Base-by-base conservation (phyloP, 2,113 vertebrate genomes). In the Lophius piscatorius region DNA sequence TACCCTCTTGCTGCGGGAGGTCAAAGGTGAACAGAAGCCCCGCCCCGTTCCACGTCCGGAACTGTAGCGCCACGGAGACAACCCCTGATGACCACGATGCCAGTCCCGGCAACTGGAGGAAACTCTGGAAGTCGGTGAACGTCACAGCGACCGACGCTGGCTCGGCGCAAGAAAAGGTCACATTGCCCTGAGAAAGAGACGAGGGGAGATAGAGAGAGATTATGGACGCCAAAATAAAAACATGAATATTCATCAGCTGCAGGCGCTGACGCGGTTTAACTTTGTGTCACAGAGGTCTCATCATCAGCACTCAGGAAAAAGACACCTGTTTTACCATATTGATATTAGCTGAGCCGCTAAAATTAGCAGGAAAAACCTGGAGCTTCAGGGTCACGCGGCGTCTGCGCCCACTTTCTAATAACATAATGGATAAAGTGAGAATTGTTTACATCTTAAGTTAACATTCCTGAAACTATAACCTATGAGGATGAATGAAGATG, bases 41-140 rank as follows among this genome's bases (percentile, higher is more conserved):
- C 0, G 78, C 92, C 39, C 88, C 91, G 83, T 98, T 97, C 97
- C 97, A 99, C 0, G 95, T 98, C 36, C 95, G 91, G 83, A 98
- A 96, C 47, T 98, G 92, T 77, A 99, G 93, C 29, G 66, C 81
- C 36, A 94, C 64, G 3, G 83, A 80, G 40, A 93, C 28, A 0
- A 58, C 6, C 45, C 52, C 77, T 0, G 70, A 74, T 1, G 60
- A 63, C 81, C 72, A 57, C 1, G 66, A 29, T 41, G 78, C 23
- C 28, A 60, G 63, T 11, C 83, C 90, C 0, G 91, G 91, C 59
- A 97, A 72, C 22, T 87, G 85, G 22, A 98, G 87, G 74, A 93
- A 97, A 83, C 96, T 96, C 18, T 76, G 88, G 54, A 92, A 66
- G 78, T 92, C 91, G 12, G 89, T 81, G 76, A 99, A 99, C 23